Conservation (phyloP, 2,113 vertebrate species). For the Eidolon helvum region DNA sequence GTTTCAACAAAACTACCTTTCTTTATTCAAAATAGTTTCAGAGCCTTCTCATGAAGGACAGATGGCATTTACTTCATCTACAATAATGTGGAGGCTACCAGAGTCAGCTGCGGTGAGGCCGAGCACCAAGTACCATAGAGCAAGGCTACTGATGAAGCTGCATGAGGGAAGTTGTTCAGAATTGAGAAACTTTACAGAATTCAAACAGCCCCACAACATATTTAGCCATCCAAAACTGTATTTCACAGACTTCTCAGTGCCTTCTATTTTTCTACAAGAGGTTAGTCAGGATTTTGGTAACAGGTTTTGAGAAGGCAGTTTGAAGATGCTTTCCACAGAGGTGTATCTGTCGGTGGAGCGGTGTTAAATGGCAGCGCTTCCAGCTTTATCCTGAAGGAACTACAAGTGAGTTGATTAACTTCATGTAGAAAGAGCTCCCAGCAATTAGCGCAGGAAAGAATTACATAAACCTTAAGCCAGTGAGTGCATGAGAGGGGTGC, state of each 20-base stretch:
- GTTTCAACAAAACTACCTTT: neutral
- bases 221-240: neutral
- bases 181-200: neutral
- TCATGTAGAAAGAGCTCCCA: neutral
- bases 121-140: neutral
- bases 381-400: neutral
- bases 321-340: conserved; percentile 4
- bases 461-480: neutral
- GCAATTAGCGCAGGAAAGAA: neutral
- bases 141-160: neutral
- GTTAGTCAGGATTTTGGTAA: conserved; percentile 26
- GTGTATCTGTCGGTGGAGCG: neutral
- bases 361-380: conserved; percentile 6
- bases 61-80: neutral
- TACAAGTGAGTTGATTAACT: neutral
- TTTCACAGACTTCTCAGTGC: neutral
- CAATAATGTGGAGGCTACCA: neutral
- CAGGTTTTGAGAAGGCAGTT: neutral
- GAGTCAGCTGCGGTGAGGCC: neutral
- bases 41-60: neutral
- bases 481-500: neutral
- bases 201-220: neutral
- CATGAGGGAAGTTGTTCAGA: neutral
- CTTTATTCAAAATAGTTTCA: neutral
- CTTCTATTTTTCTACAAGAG: neutral